Base-by-base conservation (phyloP, 2,888 invertebrate species). In the Acleris holmiana region DNA sequence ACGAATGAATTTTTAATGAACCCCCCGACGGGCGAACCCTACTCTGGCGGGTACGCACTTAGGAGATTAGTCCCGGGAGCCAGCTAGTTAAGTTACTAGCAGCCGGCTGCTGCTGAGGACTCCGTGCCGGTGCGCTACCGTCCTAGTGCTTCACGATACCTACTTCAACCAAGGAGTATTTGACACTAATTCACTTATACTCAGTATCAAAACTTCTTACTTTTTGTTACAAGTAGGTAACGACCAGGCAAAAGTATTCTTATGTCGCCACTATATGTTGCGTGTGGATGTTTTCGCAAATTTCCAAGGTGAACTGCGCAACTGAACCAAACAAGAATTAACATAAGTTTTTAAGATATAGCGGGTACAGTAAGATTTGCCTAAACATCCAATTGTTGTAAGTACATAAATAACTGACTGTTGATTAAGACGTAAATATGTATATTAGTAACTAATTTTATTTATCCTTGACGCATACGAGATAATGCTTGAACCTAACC, bases 1-100 rank as follows among this genome's bases (percentile, higher is more conserved):
- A 91, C 90, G 91, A 91, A 91, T 92, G 91, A 91, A 91, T 90
- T 91, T 91, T 91, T 92, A 92, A 92, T 91, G 90, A 91, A 83
- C 77, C 76, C 75, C 76, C 78, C 78, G 77, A 71, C 71, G 71
- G 73, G 60, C 67, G 69, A 66, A 72, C 69, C 73, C 67, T 71
- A 73, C 73, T 74, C 69, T 73, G 76, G 73, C 78, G 76, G 61
- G 69, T 83, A 88, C 91, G 91, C 91, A 91, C 92, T 91, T 90
- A 91, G 88, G 81, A 91, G 90, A 91, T 92, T 92, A 91, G 91
- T 87, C 91, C 87, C 89, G 78, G 76, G 89, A 87, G 90, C 83
- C 76, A 78, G 80, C 78, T 78, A 83, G 79, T 71, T 72, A 74
- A 77, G 83, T 85, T 82, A 84, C 84, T 85, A 80, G 82, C 85